Conservation (phyloP, 2,113 vertebrate genomes). For the Stigmatopora nigra region DNA sequence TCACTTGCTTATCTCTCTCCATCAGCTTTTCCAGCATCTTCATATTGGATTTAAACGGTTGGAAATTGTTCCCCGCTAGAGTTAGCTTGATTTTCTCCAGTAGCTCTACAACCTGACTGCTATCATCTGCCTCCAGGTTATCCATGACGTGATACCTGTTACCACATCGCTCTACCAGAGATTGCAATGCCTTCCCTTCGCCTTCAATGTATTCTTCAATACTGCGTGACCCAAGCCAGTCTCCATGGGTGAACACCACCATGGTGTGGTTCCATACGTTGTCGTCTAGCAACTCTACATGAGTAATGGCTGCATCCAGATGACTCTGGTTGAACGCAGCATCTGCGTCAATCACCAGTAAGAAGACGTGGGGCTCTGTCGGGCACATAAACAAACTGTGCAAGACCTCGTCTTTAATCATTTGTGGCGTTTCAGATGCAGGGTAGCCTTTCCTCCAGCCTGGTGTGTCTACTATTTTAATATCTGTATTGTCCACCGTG, state of each 20-base stretch:
- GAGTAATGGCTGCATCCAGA: conserved; percentile 18
- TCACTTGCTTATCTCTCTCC: conserved; percentile 5
- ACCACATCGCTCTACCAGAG: conserved; percentile 31
- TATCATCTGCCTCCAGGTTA: conserved; percentile 31
- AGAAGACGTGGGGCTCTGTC: conserved; percentile 48
- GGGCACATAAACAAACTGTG: conserved; percentile 35
- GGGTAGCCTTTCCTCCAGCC: conserved; percentile 49
- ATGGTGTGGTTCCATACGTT: conserved; percentile 35
- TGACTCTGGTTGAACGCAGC: conserved; percentile 30
- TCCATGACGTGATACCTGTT: conserved; percentile 50
- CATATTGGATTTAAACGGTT: conserved; percentile 25
- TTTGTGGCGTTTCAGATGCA: conserved; percentile 25
- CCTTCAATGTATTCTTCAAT: conserved; percentile 42
- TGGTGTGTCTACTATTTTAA: conserved; percentile 45
- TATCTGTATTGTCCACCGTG: conserved; percentile 19
- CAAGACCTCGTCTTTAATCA: conserved; percentile 35
- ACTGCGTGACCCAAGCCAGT: conserved; percentile 34
- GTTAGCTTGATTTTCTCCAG: conserved; percentile 38
- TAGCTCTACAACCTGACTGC: conserved; percentile 32
- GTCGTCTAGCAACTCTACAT: conserved; percentile 38
- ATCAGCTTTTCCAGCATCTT: conserved; percentile 8
- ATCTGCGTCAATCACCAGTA: conserved; percentile 44
- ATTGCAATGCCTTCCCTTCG: conserved; percentile 34
- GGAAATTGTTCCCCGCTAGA: conserved; percentile 14
- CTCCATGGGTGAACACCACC: conserved; percentile 43